Conservation (phyloP, 2,888 invertebrate species). For the Drosophila recens region DNA sequence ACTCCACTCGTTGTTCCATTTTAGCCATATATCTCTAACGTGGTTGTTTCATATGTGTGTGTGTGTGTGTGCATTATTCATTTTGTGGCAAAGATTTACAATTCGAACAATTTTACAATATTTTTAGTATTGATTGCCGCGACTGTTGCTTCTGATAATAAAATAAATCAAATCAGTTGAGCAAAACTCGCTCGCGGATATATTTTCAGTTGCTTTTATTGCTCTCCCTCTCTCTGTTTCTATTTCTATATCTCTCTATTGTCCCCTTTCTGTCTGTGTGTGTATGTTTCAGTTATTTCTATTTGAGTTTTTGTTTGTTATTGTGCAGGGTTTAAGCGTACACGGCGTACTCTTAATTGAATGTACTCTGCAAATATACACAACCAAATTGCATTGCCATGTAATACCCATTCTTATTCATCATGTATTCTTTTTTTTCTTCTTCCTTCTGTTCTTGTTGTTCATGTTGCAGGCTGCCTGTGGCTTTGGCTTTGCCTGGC, state of each 20-base stretch:
- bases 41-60: conserved; percentile 18
- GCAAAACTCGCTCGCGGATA: conserved; percentile 38
- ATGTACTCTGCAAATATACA: conserved; percentile 64
- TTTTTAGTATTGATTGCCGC: conserved; percentile 54
- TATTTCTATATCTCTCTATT: background rate
- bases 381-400: conserved; percentile 62
- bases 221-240: background rate
- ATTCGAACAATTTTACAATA: conserved; percentile 54
- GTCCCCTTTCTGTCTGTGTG: background rate
- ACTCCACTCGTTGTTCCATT: background rate
- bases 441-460: background rate
- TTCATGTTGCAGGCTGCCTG: conserved; percentile 36
- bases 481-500: conserved; percentile 40
- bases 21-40: conserved; percentile 5
- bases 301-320: conserved; percentile 37
- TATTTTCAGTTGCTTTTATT: background rate
- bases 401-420: conserved; percentile 23
- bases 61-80: conserved; percentile 68
- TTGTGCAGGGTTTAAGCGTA: conserved; percentile 28
- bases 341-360: conserved; percentile 63
- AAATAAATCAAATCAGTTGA: conserved; percentile 73
- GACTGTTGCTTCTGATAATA: conserved; percentile 60
- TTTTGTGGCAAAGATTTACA: conserved; percentile 75
- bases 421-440: background rate
- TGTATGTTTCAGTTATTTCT: conserved; percentile 40